These are phyloP conservation scores for Australoheros scitulus DNA, from an alignment of 2,113 vertebrate species.

Conservation along the genomic window DNA sequence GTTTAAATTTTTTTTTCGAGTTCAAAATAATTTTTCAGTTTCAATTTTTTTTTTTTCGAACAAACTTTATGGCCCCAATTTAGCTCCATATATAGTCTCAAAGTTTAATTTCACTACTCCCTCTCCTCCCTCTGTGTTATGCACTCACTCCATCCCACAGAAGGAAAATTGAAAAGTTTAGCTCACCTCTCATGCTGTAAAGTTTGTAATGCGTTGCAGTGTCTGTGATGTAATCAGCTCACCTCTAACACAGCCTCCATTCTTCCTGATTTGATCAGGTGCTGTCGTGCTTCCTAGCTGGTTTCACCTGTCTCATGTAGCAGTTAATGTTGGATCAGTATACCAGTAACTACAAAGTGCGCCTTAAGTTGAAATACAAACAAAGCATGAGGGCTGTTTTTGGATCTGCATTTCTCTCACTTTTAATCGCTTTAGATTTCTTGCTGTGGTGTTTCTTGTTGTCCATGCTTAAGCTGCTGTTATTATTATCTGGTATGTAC, in stretches of 20 bases:
- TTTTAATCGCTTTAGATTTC: neutral
- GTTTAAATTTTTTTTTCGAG: too few relatives aligned
- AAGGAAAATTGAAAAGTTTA: neutral
- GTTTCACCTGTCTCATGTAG: conserved; percentile 21
- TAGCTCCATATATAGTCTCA: too few relatives aligned
- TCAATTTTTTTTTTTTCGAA: too few relatives aligned
- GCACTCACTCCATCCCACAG: neutral
- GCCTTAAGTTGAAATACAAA: neutral
- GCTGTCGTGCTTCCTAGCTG: conserved; percentile 4
- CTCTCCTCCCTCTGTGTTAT: neutral
- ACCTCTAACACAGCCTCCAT: neutral
- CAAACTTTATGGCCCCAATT: too few relatives aligned
- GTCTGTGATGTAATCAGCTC: neutral
- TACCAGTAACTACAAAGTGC: neutral
- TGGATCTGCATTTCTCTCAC: neutral
- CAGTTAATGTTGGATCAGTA: neutral
- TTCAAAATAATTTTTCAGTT: too few relatives aligned
- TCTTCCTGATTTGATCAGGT: conserved; percentile 54
- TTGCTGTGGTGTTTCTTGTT: neutral
- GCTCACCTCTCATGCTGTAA: neutral
- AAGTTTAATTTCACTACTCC: too few relatives aligned
- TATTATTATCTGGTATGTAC: neutral
- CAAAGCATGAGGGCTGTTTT: neutral
- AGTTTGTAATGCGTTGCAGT: neutral
- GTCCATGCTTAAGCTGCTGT: neutral